Base-by-base conservation (phyloP, 2,113 vertebrate genomes). In the Apeltes quadracus region DNA sequence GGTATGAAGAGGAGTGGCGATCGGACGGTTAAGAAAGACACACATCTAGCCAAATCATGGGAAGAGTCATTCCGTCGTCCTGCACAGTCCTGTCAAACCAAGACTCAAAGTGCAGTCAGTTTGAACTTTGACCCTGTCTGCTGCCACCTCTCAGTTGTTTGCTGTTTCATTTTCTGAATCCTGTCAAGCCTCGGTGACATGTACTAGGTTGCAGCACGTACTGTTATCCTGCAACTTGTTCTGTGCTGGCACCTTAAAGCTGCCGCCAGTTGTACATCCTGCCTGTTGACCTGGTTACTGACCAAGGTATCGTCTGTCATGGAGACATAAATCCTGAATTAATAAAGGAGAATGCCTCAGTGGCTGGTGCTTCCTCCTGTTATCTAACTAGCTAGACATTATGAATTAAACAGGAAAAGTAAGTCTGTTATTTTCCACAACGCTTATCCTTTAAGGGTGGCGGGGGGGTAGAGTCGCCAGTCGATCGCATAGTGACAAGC, bases 11-110 rank as follows among this genome's bases (percentile, higher is more conserved):
- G 20, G 27, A n/a, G 22, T 13, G 38, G 15, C 20, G 7, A 50
- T 55, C 10, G 18, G 25, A 25, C 2, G 12, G 3, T 13, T 69
- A 39, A 20, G 6, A 29, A 39, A 62, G 53, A 50, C 43, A 34
- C 5, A 1, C 27, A 38, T 14, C 5, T 0, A 41, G 34, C 20
- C 16, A 7, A 0, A 34, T 75, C 48, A 54, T 13, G 23, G 46
- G 48, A 79, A 77, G 75, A 64, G 65, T 88, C 81, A 82, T 65
- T 41, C 46, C 68, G 18, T 46, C 22, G 2, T 64, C 72, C 53
- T 20, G 44, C 58, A 64, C 48, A 61, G 39, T 70, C 34, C 46
- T 57, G 29, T 63, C 62, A 62, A 39, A 25, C 25, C 41, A 64
- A 50, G 16, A 50, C 22, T 70, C 55, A 70, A 67, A 78, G 67